Percentiles rank a stretch among this genome's conserved stretches.
These are phyloP conservation scores for Musca vetustissima DNA, from an alignment of 1,140 invertebrate genomes.

Conservation along the genomic window DNA sequence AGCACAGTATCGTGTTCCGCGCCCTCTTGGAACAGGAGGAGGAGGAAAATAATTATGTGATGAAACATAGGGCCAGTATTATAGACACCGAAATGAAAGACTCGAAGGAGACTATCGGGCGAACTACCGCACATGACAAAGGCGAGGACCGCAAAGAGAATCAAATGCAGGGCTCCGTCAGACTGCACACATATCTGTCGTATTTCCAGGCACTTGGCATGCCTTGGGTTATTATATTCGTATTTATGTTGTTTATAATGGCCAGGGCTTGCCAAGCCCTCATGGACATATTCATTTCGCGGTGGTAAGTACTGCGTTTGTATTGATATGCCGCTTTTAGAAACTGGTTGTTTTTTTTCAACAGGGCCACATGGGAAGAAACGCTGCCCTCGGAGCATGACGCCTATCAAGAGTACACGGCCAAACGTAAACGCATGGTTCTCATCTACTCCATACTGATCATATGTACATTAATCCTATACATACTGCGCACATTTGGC, in stretches of 20 bases:
- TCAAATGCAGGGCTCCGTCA: conserved; percentile 54
- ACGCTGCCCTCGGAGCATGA: conserved; percentile 39
- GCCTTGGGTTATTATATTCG: conserved; percentile 60
- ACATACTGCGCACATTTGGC: conserved; percentile 63
- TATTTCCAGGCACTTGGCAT: conserved; percentile 72
- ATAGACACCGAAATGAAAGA: conserved; percentile 33
- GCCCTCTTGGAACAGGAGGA: conserved; percentile 46
- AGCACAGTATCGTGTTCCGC: conserved; percentile 39
- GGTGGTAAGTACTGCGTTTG: conserved; percentile 60
- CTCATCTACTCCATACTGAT: conserved; percentile 43
- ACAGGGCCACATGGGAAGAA: conserved; percentile 53
- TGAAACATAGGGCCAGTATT: conserved; percentile 38
- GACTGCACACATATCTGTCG: conserved; percentile 62
- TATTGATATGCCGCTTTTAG: background rate
- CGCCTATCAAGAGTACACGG: conserved; percentile 33
- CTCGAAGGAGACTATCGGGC: background rate
- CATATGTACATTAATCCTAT: conserved; percentile 40
- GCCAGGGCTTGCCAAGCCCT: conserved; percentile 70
- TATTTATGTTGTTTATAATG: conserved; percentile 64
- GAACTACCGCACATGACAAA: conserved; percentile 30
- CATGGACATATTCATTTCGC: conserved; percentile 77
- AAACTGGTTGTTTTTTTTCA: background rate
- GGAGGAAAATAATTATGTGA: conserved; percentile 33
- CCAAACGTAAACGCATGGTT: conserved; percentile 35
- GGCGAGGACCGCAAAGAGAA: conserved; percentile 52